Percentiles rank a stretch among this genome's conserved stretches.
phyloP scores from a whole-genome alignment of 2,113 vertebrate species.

The Thalassarche chlororhynchos region DNA sequence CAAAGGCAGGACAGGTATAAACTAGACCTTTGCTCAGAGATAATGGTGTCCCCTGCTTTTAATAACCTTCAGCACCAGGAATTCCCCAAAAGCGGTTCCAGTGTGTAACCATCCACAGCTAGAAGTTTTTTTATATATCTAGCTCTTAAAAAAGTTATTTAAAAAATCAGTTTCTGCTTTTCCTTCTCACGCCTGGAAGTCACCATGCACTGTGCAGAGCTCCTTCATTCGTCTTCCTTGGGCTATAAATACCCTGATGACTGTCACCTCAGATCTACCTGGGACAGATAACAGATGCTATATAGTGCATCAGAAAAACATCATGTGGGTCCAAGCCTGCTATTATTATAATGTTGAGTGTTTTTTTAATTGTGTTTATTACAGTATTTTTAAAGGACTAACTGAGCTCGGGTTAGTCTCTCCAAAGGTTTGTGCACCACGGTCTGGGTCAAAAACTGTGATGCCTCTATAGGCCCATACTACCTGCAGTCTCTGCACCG shows the following conservation, averaged over 20 bases:
- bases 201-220: neutral
- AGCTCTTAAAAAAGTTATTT: neutral
- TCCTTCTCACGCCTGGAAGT: neutral
- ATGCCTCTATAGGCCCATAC: neutral
- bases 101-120: neutral
- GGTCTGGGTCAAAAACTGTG: accelerated
- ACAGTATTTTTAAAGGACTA: neutral
- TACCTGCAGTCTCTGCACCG: neutral
- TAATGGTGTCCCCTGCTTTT: neutral
- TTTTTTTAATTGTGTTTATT: neutral
- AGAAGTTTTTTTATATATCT: neutral
- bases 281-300: neutral
- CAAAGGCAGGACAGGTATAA: neutral
- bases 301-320: neutral
- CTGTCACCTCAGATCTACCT: neutral
- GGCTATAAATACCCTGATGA: neutral
- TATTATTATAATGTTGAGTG: neutral
- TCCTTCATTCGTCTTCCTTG: neutral
- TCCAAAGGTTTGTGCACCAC: neutral
- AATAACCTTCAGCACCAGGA: neutral
- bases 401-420: neutral
- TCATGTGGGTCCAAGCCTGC: neutral
- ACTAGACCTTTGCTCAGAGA: neutral
- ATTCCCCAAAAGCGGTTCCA: neutral
- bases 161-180: neutral